Conservation (phyloP, 2,113 vertebrate species). For the Heptranchias perlo region DNA sequence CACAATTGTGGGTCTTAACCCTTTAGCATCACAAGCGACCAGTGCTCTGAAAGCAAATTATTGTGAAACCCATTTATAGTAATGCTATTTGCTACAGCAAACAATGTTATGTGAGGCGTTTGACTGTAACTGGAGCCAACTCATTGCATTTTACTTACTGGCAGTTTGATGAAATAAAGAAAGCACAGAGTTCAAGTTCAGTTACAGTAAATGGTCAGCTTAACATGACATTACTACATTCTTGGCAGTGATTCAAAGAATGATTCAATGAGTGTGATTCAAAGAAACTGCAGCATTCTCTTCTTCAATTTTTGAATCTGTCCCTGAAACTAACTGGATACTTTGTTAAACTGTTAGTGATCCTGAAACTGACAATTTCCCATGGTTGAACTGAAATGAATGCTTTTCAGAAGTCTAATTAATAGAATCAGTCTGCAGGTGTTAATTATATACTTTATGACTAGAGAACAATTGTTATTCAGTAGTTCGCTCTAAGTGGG, state of each 20-base stretch:
- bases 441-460: background rate
- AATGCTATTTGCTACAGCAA: background rate
- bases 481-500: background rate
- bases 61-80: background rate
- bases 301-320: constrained; percentile 1
- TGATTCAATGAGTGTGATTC: constrained; percentile 6
- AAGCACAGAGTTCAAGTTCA: constrained; percentile 29
- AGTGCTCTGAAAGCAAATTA: constrained; percentile 5
- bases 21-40: background rate
- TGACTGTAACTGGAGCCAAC: background rate
- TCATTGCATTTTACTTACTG: constrained; percentile 29
- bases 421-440: background rate
- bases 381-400: background rate
- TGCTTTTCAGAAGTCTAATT: background rate
- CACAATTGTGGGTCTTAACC: background rate
- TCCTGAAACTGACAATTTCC: constrained; percentile 7
- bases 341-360: background rate
- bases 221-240: constrained; percentile 20
- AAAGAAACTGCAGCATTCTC: constrained; percentile 18
- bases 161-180: constrained; percentile 30
- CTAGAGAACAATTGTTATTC: background rate
- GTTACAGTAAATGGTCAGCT: constrained; percentile 24
- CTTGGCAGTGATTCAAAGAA: constrained; percentile 18
- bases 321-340: background rate
- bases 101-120: background rate